These are phyloP conservation scores for Caenorhabditis sulstoni DNA, from an alignment of 2,888 invertebrate species.

Conservation along the genomic window DNA sequence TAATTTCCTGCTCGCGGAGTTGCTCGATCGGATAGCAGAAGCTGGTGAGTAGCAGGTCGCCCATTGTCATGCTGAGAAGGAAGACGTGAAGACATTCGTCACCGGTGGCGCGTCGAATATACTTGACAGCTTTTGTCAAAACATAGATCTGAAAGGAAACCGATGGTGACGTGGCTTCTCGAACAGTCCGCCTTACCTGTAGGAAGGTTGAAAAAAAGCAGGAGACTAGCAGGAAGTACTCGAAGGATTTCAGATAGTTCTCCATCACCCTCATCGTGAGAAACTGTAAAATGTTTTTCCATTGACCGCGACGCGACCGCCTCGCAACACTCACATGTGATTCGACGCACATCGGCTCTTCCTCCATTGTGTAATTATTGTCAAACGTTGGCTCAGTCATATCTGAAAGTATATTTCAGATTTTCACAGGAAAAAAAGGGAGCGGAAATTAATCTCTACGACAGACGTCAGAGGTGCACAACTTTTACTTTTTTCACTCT, in stretches of 20 bases:
- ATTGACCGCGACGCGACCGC: too few species aligned
- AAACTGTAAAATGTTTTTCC: conserved; percentile 41
- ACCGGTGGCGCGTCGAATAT: conserved; percentile 71
- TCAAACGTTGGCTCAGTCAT: conserved; percentile 22
- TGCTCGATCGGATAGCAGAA: conserved; percentile 78
- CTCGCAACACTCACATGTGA: conserved; percentile 4
- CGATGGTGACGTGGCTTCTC: too few species aligned
- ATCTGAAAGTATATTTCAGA: background rate
- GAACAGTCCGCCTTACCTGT: too few species aligned
- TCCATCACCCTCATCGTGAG: conserved; percentile 34
- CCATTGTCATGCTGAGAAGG: conserved; percentile 77
- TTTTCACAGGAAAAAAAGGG: background rate
- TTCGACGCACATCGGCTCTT: conserved; percentile 32
- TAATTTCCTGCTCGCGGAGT: conserved; percentile 58
- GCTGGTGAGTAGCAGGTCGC: conserved; percentile 78
- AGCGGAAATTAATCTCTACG: too few species aligned
- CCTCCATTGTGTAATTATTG: conserved; percentile 20
- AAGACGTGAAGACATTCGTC: conserved; percentile 80
- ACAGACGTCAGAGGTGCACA: too few species aligned
- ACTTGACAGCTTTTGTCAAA: conserved; percentile 65
- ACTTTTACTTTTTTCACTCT: too few species aligned
- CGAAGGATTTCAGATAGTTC: conserved; percentile 52
- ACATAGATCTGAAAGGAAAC: conserved; percentile 74
- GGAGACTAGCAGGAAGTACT: conserved; percentile 48
- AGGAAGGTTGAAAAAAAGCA: conserved; percentile 60